Percentiles rank a stretch among this genome's conserved stretches.
These are phyloP conservation scores for Drosophila rufa DNA, from an alignment of 1,140 invertebrate species.

Conservation along the genomic window DNA sequence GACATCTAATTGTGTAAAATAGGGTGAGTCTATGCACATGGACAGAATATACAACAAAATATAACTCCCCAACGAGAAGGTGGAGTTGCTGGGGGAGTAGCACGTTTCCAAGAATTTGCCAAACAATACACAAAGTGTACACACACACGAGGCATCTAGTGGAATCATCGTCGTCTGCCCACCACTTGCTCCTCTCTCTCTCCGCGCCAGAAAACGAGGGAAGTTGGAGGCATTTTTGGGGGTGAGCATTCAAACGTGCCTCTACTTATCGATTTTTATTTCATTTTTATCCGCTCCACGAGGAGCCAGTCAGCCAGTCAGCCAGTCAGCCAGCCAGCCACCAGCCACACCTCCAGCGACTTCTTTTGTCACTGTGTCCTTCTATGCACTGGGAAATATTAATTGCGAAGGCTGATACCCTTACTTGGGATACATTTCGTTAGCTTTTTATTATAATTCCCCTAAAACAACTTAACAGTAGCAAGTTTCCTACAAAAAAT, in stretches of 20 bases:
- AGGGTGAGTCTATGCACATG: conserved; percentile 18
- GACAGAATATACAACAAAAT: conserved; percentile 21
- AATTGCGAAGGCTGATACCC: no score
- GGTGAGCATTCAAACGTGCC: conserved; percentile 66
- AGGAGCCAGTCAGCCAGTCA: conserved; percentile 49
- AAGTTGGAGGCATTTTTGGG: conserved; percentile 6
- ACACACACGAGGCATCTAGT: conserved; percentile 29
- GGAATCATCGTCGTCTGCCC: conserved; percentile 39
- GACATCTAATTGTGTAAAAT: conserved; percentile 35
- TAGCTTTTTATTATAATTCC: no score
- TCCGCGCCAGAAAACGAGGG: conserved; percentile 10
- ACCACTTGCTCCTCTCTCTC: conserved; percentile 14
- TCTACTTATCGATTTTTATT: conserved; percentile 83
- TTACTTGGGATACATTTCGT: neutral
- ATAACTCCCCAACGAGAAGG: conserved; percentile 1
- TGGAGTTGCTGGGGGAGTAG: conserved; percentile 32
- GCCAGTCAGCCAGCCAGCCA: conserved; percentile 5
- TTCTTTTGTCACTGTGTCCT: conserved; percentile 30
- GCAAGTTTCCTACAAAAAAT: neutral
- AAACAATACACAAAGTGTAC: conserved; percentile 50
- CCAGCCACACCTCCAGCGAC: conserved; percentile 3
- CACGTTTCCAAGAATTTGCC: conserved; percentile 69
- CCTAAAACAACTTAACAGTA: no score
- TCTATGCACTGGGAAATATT: conserved; percentile 2
- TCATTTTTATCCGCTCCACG: conserved; percentile 76